Evolutionary conservation across 2,113 vertebrate genomes (phyloP), one percentile per base, ranked within the genome.

Genomic region (Poecile atricapillus): DNA sequence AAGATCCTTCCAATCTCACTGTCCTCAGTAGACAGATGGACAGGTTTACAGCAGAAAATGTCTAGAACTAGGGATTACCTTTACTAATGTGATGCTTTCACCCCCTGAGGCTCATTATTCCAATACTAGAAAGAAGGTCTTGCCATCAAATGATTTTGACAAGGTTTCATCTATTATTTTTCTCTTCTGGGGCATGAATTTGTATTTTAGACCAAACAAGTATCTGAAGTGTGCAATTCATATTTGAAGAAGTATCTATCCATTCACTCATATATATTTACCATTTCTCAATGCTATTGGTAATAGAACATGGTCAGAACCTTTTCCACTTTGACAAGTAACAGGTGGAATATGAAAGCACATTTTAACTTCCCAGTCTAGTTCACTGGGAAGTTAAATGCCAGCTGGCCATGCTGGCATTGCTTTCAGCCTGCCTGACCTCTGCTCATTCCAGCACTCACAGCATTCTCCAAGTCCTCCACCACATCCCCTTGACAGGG

Each of bases 201-300:
- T 67, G 37, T 97, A 95, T 96, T 97, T 91, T 73, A 81, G 64
- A 63, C 75, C 86, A 93, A 98, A 97, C 85, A 97, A 94, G 93
- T 69, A 77, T 18, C 58, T 83, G 5, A 90, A 95, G 58, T 31
- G 21, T 59, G 3, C 8, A 24, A 68, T 60, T 49, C 41, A 20
- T 37, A 68, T 68, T 39, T 90, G 41, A 49, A 85, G 76, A 90
- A 86, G 53, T 12, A 53, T 77, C 68, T 92, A 50, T 89, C 81
- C 83, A 86, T 25, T 24, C 50, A 95, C 83, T 53, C 18, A 82
- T 46, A 47, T 13, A 8, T 35, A 74, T 82, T 92, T 82, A 81
- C 16, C 49, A 83, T 93, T 94, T 96, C 63, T 79, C 81, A 53
- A 4, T 58, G 37, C 78, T 53, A 27, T 25, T 80, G 37, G 53